phyloP scores from a whole-genome alignment of 2,888 invertebrate genomes.

The Fragum sueziense region DNA sequence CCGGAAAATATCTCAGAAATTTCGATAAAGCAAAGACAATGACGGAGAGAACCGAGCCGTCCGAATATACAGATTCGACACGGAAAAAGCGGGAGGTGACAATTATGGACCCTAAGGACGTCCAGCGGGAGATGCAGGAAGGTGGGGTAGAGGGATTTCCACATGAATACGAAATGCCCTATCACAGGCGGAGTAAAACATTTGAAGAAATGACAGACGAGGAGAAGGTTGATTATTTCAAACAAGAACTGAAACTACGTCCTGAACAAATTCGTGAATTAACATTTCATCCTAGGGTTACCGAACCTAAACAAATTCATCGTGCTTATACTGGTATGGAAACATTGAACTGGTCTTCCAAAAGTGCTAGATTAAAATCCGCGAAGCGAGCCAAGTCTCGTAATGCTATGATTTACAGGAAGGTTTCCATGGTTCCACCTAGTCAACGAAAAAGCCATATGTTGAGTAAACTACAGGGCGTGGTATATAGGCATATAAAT shows the following conservation, averaged over 20 bases:
- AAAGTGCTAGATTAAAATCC: slow-evolving; percentile 41
- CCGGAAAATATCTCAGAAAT: slow-evolving; percentile 24
- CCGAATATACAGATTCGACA: slow-evolving; percentile 18
- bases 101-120: slow-evolving; percentile 50
- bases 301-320: slow-evolving; percentile 57
- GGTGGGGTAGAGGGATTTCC: slow-evolving; percentile 36
- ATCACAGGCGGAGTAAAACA: slow-evolving; percentile 29
- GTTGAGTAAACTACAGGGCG: slow-evolving; percentile 65
- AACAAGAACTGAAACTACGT: slow-evolving; percentile 36
- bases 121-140: slow-evolving; percentile 8
- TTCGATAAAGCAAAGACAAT: slow-evolving; percentile 16
- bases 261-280: slow-evolving; percentile 59
- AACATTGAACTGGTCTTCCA: slow-evolving; percentile 35
- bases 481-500: slow-evolving; percentile 67
- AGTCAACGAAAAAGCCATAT: slow-evolving; percentile 62
- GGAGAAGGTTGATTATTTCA: slow-evolving; percentile 52
- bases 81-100: slow-evolving; percentile 56
- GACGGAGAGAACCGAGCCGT: slow-evolving; percentile 3
- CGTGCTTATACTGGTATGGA: slow-evolving; percentile 62
- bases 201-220: slow-evolving; percentile 56
- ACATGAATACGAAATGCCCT: slow-evolving; percentile 39
- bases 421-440: slow-evolving; percentile 28
- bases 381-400: slow-evolving; percentile 34
- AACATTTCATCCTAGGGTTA: slow-evolving; percentile 62
- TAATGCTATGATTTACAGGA: slow-evolving; percentile 30